These are phyloP conservation scores for Ovis canadensis DNA, from an alignment of 2,113 vertebrate genomes.

Conservation along the genomic window DNA sequence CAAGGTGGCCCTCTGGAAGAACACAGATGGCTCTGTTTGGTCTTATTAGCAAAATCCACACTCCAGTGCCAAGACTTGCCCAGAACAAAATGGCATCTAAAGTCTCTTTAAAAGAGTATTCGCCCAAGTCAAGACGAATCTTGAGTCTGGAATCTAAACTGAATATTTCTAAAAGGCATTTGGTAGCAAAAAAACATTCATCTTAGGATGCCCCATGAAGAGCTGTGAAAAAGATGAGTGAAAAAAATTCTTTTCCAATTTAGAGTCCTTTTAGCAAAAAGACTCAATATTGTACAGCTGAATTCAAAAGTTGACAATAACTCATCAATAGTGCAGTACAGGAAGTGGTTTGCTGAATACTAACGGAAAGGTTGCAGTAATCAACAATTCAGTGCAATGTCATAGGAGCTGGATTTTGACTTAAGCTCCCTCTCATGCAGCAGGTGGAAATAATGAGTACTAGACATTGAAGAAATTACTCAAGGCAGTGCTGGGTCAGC, in stretches of 20 bases:
- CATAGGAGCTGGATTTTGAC: not conserved
- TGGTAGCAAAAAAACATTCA: not conserved
- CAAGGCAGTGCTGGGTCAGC: not conserved
- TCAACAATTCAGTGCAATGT: not conserved
- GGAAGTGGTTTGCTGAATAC: not conserved
- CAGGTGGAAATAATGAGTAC: slow-evolving; percentile 28
- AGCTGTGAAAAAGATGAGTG: not conserved
- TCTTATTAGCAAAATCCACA: slow-evolving; percentile 35
- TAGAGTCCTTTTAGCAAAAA: not conserved
- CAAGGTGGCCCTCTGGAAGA: slow-evolving; percentile 46
- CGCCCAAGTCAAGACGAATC: not conserved
- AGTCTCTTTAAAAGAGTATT: not conserved
- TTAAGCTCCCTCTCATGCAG: not conserved
- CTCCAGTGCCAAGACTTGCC: not conserved
- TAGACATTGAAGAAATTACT: slow-evolving; percentile 15
- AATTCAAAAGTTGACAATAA: not conserved
- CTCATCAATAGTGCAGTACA: not conserved
- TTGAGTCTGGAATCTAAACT: not conserved
- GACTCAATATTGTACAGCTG: not conserved
- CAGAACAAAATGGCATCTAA: not conserved
- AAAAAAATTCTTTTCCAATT: not conserved
- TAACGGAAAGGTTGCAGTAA: not conserved
- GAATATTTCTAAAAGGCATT: slow-evolving; percentile 7
- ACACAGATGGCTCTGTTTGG: slow-evolving; percentile 51
- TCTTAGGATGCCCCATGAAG: not conserved